Conservation (phyloP, 2,888 invertebrate species). For the Dynastes hyllus region DNA sequence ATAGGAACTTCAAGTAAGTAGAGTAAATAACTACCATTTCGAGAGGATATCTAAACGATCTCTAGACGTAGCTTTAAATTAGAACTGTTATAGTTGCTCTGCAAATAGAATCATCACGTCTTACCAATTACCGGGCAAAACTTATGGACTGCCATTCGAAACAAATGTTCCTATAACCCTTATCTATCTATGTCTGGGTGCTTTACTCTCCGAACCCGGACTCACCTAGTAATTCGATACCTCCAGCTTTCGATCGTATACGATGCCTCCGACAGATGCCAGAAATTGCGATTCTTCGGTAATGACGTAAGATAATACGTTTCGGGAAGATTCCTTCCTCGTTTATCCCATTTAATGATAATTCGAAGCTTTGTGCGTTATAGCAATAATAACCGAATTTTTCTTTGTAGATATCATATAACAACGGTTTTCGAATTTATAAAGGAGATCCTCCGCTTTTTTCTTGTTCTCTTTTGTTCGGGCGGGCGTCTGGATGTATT, state of each 20-base stretch:
- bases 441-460: neutral
- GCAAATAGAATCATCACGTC: constrained; percentile 22
- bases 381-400: constrained; percentile 10
- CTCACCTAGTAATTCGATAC: constrained; percentile 34
- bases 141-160: constrained; percentile 35
- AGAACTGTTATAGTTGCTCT: constrained; percentile 3
- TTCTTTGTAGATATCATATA: neutral
- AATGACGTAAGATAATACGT: constrained; percentile 36
- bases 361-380: constrained; percentile 18
- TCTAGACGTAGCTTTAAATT: neutral
- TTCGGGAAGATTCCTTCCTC: constrained; percentile 6
- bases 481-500: neutral
- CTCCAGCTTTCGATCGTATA: neutral
- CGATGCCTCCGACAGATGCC: constrained; percentile 15
- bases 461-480: constrained; percentile 4
- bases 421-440: constrained; percentile 5
- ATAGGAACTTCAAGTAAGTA: neutral
- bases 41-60: neutral
- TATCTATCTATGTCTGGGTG: constrained; percentile 18
- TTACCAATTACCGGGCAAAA: constrained; percentile 12
- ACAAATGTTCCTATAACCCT: constrained; percentile 33
- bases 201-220: constrained; percentile 2
- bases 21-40: neutral
- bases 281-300: constrained; percentile 27
- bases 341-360: constrained; percentile 25